A percentile compares a stretch with the other conserved stretches of the same genome.
Conservation (phyloP, 2,113 vertebrate species). For the Lynx canadensis region DNA sequence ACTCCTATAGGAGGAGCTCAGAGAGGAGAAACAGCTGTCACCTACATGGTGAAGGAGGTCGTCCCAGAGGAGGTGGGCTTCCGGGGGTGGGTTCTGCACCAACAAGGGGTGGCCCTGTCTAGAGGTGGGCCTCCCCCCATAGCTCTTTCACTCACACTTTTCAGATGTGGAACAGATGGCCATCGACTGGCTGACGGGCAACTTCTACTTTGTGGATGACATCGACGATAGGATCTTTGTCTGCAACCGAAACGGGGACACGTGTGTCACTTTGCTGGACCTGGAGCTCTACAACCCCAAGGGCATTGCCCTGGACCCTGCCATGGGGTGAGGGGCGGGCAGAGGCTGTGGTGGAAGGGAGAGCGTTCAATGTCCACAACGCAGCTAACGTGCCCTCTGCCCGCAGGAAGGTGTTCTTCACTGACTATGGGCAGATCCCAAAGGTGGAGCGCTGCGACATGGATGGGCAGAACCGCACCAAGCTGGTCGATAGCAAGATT, state of each 20-base stretch:
- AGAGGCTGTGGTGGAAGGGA: background rate
- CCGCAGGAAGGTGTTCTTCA: conserved; percentile 96
- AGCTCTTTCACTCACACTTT: conserved; percentile 28
- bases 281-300: conserved; percentile 98
- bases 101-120: background rate
- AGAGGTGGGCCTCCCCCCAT: background rate
- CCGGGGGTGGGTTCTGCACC: background rate
- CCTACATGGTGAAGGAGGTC: background rate
- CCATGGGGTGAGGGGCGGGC: conserved; percentile 91
- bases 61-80: background rate
- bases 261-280: conserved; percentile 96
- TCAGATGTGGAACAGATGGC: conserved; percentile 99
- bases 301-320: conserved; percentile 95
- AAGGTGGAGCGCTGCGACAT: conserved; percentile 98
- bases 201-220: conserved; percentile 99
- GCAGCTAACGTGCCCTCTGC: background rate
- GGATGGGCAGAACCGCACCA: conserved; percentile 98
- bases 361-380: rapidly evolving
- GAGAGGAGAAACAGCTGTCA: background rate
- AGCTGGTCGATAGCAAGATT: conserved; percentile 97
- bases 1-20: background rate
- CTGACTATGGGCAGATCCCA: conserved; percentile 97
- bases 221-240: conserved; percentile 98
- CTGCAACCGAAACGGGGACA: conserved; percentile 94
- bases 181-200: conserved; percentile 98